Base-by-base conservation (phyloP, 1,140 invertebrate species). In the Pogonomyrmex californicus region DNA sequence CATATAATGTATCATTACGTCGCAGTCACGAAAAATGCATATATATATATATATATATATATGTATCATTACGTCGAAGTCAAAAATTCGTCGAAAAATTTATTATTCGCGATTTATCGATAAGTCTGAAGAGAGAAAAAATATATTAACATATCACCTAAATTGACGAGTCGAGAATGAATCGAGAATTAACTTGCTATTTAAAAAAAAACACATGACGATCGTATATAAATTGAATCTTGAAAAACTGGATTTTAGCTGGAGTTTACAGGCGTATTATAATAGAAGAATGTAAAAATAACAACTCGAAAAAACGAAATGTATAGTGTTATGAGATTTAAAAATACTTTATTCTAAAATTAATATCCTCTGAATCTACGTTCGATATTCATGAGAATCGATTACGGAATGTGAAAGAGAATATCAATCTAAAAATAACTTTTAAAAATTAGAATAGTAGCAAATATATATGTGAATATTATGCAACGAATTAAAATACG, bases 341-440 rank as follows among this genome's bases (percentile, higher is more conserved):
- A 54, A 79, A 79, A 33, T 38, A 2, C 6, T 70, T 49, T 7
- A 41, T 54, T 79, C n/a, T 14, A 68, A 56, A 78, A 49, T 77
- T 49, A 63, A 44, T 58, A 70, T n/a, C 1, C 6, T 79, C 12
- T 0, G 2, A 56, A 2, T 38, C 30, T 30, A 17, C 33, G 0
- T 30, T n/a, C 9, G 14, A 78, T 30, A 51, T 56, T 41, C 12
- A 10, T 23, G 36, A 0, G 36, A 6, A 36, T 44, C 14, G 47
- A 68, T 41, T 54, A 4, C 7, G 17, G 33, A 5, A 12, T 36
- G 1, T 1, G 2, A 76, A 58, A 56, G 5, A 47, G 33, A 41
- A 68, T 12, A 5, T 66, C 2, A 30, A 30, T 33, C 4, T 33
- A 14, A 78, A 58, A 76, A 60, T 49, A 41, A 58, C 23, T 23